A percentile compares a stretch with the other conserved stretches of the same genome.
These are phyloP conservation scores for Hybos culiciformis DNA, from an alignment of 2,888 invertebrate species.

Conservation along the genomic window DNA sequence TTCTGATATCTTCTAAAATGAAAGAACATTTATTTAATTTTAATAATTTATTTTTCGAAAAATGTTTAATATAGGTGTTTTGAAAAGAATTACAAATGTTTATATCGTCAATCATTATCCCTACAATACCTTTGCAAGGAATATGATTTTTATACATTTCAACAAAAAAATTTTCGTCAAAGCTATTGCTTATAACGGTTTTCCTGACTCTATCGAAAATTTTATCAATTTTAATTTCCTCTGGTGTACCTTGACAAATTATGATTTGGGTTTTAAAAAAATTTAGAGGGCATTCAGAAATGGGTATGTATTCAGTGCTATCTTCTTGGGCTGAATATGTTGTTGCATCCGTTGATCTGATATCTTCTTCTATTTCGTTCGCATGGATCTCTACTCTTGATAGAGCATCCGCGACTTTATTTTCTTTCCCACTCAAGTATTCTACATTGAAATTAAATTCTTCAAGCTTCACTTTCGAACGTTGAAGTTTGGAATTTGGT, in stretches of 20 bases:
- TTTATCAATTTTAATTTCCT: not conserved
- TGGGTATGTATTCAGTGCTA: not conserved
- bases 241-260: not conserved
- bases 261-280: conserved; percentile 4
- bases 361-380: not conserved
- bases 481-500: conserved; percentile 5
- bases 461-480: conserved; percentile 4
- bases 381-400: conserved; percentile 3
- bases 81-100: not conserved
- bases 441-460: conserved; percentile 5
- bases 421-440: conserved; percentile 11
- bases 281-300: not conserved
- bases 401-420: conserved; percentile 7
- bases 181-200: not conserved
- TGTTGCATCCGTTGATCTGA: conserved; percentile 1
- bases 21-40: conserved; percentile 2
- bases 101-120: conserved; percentile 1
- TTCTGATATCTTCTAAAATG: conserved; percentile 3
- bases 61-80: conserved; percentile 5
- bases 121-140: conserved; percentile 5
- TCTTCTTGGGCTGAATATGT: not conserved
- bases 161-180: conserved; percentile 3
- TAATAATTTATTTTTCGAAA: conserved; percentile 3
- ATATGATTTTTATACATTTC: conserved; percentile 3
- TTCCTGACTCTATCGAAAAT: not conserved